Evolutionary conservation across 2,113 vertebrate genomes (phyloP), one percentile per base, ranked within the genome.

Genomic region (Miniopterus natalensis): DNA sequence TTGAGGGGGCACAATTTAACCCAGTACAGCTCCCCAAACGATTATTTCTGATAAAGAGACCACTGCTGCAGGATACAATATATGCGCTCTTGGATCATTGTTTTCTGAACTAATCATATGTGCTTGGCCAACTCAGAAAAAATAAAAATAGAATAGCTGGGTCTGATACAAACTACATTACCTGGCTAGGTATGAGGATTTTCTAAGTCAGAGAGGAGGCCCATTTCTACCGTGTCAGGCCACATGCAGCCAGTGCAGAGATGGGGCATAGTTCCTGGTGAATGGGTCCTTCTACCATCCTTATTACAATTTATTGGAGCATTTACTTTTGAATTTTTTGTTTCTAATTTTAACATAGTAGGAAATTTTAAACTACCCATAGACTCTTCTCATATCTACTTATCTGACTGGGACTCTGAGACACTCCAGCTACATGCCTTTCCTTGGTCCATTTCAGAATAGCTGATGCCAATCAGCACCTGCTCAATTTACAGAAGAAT

Each of bases 31-130:
- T 51, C 27, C 12, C 36, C 81, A 77, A 29, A 8, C 53, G 20
- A 55, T 91, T 47, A 68, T 45, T 79, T 86, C 93, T 42, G 71
- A 57, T 71, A 47, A 88, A 95, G 13, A 29, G 20, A 57, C n/a
- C 3, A 29, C 8, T 74, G 3, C 11, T 59, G 20, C 0, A 70
- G 42, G 10, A 93, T 78, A 89, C 8, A 84, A n/a, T 53, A 9
- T 10, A 61, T 20, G 0, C 0, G 14, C 6, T 68, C 53, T 78
- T 96, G 57, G 31, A 68, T 81, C 4, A 78, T 0, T 92, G 6
- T 18, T 73, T 87, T 55, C 29, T 88, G 5, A 90, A 55, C 15
- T 9, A 81, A 63, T 42, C 18, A 21, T 70, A 78, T 53, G 57
- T 95, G 8, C 42, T 84, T 29, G 7, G 8, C 8, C 15, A 93